Conservation (phyloP, 2,797 vertebrate genomes). For the Sus cebifrons region DNA sequence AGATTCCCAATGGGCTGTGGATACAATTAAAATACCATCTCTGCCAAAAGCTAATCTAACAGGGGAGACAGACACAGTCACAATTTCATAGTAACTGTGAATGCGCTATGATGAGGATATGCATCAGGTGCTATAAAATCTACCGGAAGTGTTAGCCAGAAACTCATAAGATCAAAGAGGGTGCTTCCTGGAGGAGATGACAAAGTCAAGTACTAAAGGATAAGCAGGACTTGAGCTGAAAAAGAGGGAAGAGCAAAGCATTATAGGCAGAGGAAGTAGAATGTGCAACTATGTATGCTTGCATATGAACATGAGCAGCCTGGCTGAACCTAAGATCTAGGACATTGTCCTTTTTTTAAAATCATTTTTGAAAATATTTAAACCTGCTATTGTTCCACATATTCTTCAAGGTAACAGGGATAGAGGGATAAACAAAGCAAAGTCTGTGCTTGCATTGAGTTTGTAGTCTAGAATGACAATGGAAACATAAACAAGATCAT, state of each 20-base stretch:
- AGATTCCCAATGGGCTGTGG: background rate
- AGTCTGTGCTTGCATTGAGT: background rate
- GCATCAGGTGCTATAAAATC: background rate
- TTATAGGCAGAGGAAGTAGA: background rate
- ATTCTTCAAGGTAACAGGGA: constrained; percentile 2
- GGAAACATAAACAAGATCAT: constrained; percentile 50
- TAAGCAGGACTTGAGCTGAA: background rate
- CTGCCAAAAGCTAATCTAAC: constrained; percentile 57
- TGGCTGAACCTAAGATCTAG: background rate
- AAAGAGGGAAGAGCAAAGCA: background rate
- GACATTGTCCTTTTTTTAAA: background rate
- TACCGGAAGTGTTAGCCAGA: background rate
- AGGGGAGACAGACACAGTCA: background rate
- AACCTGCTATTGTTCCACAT: background rate
- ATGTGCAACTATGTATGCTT: background rate
- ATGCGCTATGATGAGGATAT: background rate
- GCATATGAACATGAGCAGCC: background rate
- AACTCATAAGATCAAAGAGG: constrained; percentile 51
- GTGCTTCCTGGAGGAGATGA: constrained; percentile 22
- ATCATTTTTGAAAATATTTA: background rate
- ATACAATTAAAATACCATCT: constrained; percentile 55
- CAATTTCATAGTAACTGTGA: background rate
- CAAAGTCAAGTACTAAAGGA: constrained; percentile 10
- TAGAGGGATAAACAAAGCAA: constrained; percentile 43
- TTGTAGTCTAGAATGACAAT: constrained; percentile 34